These are phyloP conservation scores for Lophotriccus pileatus DNA, from an alignment of 2,797 vertebrate species.

Conservation along the genomic window DNA sequence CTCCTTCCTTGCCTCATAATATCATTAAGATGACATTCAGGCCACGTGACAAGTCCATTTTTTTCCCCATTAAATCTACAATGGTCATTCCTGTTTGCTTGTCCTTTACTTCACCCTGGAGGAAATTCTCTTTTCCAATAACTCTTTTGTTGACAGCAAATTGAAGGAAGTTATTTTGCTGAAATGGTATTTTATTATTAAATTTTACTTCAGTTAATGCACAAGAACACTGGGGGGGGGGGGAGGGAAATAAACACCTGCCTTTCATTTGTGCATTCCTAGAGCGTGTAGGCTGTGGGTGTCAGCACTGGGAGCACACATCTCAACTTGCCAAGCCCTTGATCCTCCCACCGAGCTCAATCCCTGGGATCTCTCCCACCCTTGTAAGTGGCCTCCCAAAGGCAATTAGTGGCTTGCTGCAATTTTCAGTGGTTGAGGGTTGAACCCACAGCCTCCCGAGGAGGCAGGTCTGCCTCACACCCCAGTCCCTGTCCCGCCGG, in stretches of 20 bases:
- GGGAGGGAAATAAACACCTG: background rate
- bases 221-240: background rate
- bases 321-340: slow-evolving; percentile 6
- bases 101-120: background rate
- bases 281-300: background rate
- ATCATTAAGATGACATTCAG: background rate
- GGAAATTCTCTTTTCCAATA: background rate
- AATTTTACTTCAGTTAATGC: background rate
- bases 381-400: background rate
- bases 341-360: background rate
- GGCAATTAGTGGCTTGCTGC: slow-evolving; percentile 13
- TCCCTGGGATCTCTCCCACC: background rate
- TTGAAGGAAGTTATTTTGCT: background rate
- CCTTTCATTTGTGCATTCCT: background rate
- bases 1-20: background rate
- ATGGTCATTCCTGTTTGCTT: background rate
- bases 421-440: background rate
- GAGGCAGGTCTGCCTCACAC: background rate
- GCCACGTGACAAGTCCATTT: background rate
- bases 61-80: background rate
- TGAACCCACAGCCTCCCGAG: background rate
- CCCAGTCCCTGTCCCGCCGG: background rate
- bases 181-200: background rate
- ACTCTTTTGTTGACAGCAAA: background rate
- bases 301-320: background rate